Conservation (phyloP, 1,140 invertebrate species). For the Saccostrea cuccullata region DNA sequence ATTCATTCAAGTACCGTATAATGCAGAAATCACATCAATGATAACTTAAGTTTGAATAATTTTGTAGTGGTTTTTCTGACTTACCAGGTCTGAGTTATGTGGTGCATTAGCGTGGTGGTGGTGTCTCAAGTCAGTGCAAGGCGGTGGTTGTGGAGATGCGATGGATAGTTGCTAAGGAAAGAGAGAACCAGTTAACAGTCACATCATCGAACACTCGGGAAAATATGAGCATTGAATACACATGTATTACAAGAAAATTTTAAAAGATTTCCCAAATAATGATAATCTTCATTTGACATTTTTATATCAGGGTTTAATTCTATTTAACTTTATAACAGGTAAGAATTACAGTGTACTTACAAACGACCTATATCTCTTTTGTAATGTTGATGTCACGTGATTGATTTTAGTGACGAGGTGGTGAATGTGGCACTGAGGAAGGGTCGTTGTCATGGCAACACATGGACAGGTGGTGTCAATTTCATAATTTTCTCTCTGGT, state of each 20-base stretch:
- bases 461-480: not conserved
- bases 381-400: not conserved
- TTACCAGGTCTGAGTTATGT: not conserved
- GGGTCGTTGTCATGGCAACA: not conserved
- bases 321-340: not conserved
- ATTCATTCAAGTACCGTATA: too few relatives aligned
- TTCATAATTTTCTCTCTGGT: not conserved
- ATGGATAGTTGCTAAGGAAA: not conserved
- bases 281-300: too few relatives aligned
- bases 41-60: too few relatives aligned
- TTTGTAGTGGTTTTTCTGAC: not conserved
- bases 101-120: not conserved
- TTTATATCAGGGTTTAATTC: too few relatives aligned
- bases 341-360: constrained; percentile 3
- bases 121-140: not conserved
- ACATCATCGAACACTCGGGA: too few relatives aligned
- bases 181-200: not conserved
- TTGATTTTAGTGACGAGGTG: not conserved
- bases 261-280: too few relatives aligned
- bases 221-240: too few relatives aligned
- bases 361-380: not conserved
- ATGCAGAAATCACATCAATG: too few relatives aligned
- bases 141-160: not conserved
- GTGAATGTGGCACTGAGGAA: not conserved
- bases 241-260: too few relatives aligned